These are phyloP conservation scores for Heliconius hewitsoni DNA, from an alignment of 1,140 invertebrate genomes.

Conservation along the genomic window DNA sequence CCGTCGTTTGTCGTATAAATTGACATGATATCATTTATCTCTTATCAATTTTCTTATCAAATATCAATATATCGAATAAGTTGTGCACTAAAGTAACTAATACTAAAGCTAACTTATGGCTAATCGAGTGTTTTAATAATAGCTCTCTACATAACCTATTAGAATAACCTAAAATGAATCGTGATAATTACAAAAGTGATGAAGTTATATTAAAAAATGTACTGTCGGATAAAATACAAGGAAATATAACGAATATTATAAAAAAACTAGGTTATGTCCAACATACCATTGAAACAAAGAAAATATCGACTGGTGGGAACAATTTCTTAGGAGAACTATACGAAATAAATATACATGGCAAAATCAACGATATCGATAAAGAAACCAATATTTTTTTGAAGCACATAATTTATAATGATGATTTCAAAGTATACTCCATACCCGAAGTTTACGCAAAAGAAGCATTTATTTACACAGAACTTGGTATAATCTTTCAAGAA, in stretches of 20 bases:
- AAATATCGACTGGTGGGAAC: conserved; percentile 48
- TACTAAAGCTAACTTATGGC: not conserved
- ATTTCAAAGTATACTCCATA: conserved; percentile 52
- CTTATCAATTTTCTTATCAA: not conserved
- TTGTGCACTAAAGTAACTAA: not conserved
- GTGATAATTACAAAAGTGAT: conserved; percentile 16
- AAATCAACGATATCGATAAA: conserved; percentile 42
- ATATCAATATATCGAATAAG: not conserved
- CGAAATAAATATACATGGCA: conserved; percentile 50
- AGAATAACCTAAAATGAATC: not conserved
- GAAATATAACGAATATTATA: conserved; percentile 40
- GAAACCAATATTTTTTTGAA: conserved; percentile 61
- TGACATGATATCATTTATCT: not conserved
- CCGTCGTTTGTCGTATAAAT: not conserved
- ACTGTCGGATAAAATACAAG: conserved; percentile 38
- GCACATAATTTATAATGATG: conserved; percentile 49
- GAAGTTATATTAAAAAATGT: conserved; percentile 25
- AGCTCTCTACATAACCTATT: not conserved
- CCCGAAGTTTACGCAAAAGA: conserved; percentile 51
- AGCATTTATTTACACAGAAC: conserved; percentile 53
- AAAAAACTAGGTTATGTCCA: conserved; percentile 42
- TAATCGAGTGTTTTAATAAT: not conserved
- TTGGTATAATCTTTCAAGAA: conserved; percentile 46
- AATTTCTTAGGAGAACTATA: conserved; percentile 55
- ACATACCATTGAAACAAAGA: conserved; percentile 39